phyloP scores from a whole-genome alignment of 2,113 vertebrate species.

The Ammospiza caudacuta region DNA sequence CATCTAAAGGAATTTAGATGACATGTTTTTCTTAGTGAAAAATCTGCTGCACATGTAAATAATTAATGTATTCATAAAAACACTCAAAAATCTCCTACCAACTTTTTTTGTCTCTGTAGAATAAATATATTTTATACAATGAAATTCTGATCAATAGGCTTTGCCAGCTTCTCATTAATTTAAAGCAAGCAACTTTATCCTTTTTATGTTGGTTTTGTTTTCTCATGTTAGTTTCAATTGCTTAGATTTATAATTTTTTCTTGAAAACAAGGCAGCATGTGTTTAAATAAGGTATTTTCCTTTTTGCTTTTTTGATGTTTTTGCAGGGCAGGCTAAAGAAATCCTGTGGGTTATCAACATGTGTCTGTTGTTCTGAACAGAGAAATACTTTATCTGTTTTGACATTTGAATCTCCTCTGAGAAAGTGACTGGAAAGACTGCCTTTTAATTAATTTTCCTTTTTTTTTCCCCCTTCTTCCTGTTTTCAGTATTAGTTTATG shows the following conservation, averaged over 20 bases:
- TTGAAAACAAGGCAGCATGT: neutral
- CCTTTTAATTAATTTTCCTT: rapidly evolving
- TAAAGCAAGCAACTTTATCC: neutral
- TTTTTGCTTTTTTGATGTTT: neutral
- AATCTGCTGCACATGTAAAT: neutral
- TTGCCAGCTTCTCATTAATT: neutral
- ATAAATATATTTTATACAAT: neutral
- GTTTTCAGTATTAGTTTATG: neutral
- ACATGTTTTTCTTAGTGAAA: neutral
- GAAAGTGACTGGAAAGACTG: neutral
- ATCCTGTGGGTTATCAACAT: neutral
- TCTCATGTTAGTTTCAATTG: neutral
- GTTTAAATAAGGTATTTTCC: neutral
- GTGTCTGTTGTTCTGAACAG: neutral
- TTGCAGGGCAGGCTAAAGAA: neutral
- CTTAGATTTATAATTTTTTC: neutral
- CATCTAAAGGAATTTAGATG: neutral
- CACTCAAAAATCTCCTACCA: neutral
- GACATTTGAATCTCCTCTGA: neutral
- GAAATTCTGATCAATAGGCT: neutral
- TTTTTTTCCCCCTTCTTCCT: too few species aligned
- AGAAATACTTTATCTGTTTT: neutral
- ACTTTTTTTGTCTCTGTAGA: neutral
- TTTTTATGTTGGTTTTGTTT: neutral
- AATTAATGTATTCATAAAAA: neutral